These are phyloP conservation scores for Melanogrammus aeglefinus DNA, from an alignment of 2,797 vertebrate genomes.

Conservation along the genomic window DNA sequence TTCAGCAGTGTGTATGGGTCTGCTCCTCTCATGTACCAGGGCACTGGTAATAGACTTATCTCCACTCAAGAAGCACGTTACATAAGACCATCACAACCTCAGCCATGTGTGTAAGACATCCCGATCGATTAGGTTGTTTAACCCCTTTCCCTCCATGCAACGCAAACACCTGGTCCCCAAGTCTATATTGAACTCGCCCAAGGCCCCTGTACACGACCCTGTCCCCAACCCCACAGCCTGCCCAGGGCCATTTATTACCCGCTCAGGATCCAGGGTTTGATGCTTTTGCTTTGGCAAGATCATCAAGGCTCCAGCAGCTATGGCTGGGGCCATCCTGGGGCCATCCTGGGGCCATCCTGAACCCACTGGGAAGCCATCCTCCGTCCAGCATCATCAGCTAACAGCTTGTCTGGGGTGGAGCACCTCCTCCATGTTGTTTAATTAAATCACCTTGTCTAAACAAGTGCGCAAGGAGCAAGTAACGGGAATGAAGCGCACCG, in stretches of 20 bases:
- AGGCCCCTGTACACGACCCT: constrained; percentile 7
- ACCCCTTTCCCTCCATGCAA: too few relatives aligned
- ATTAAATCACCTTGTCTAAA: constrained; percentile 15
- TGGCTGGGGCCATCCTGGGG: too few relatives aligned
- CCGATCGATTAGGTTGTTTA: too few relatives aligned
- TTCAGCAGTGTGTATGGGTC: too few relatives aligned
- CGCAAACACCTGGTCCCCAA: too few relatives aligned
- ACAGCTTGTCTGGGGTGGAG: background rate
- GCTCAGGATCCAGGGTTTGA: background rate
- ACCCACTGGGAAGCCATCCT: background rate
- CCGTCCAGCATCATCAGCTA: background rate
- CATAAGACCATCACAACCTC: too few relatives aligned
- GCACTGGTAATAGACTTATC: too few relatives aligned
- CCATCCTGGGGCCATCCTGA: too few relatives aligned
- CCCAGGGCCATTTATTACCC: background rate
- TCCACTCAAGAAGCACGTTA: too few relatives aligned
- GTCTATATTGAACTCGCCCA: too few relatives aligned
- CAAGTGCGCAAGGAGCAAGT: background rate
- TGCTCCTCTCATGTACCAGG: too few relatives aligned
- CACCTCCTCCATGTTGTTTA: constrained; percentile 10
- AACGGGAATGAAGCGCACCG: background rate
- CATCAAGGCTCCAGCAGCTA: background rate
- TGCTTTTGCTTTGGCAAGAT: background rate
- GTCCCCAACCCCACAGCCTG: constrained; percentile 25
- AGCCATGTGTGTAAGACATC: too few relatives aligned